Conservation (phyloP, 2,888 invertebrate species). For the Cantharis nigra region DNA sequence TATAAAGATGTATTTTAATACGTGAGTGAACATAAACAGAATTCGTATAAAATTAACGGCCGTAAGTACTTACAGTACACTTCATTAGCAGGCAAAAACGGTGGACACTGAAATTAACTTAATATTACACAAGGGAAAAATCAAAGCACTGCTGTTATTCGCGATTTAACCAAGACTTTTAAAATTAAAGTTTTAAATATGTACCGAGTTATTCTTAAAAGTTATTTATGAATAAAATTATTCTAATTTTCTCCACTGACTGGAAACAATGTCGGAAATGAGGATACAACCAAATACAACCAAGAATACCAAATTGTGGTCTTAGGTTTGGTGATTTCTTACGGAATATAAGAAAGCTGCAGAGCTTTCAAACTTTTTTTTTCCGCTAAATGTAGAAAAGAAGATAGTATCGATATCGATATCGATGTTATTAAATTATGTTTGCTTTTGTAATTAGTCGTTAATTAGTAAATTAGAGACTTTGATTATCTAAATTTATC, state of each 20-base stretch:
- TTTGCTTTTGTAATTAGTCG: neutral
- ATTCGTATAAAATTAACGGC: conserved; percentile 17
- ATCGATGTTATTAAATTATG: neutral
- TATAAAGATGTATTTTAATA: neutral
- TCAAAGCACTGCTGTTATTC: conserved; percentile 1
- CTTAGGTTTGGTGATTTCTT: neutral
- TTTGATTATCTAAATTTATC: neutral
- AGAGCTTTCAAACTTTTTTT: neutral
- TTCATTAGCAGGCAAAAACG: conserved; percentile 22
- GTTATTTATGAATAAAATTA: neutral
- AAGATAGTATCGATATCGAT: neutral
- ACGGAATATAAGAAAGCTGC: neutral
- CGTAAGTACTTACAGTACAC: conserved; percentile 16
- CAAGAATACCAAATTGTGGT: neutral
- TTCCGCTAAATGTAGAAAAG: too few relatives aligned
- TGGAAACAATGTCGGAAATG: neutral
- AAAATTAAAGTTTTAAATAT: neutral
- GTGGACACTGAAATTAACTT: conserved; percentile 20
- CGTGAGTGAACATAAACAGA: neutral
- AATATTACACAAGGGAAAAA: conserved; percentile 15
- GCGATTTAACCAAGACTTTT: neutral
- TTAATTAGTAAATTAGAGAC: neutral
- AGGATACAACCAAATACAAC: neutral
- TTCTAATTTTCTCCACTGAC: neutral
- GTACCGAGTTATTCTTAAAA: neutral